phyloP scores from a whole-genome alignment of 2,113 vertebrate genomes.

The Peromyscus californicus region DNA sequence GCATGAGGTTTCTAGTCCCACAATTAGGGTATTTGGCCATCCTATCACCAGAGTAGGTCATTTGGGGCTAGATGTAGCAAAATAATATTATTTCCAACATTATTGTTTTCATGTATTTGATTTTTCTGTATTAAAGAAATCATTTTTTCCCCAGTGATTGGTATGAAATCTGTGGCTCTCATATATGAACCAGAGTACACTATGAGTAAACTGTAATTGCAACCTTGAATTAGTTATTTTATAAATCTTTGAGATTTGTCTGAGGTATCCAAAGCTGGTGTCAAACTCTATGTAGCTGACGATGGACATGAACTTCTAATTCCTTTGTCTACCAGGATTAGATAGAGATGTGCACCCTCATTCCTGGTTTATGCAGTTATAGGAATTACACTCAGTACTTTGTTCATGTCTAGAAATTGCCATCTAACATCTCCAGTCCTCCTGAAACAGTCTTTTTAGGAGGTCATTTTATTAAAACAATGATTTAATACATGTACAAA shows the following conservation, averaged over 20 bases:
- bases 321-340: neutral
- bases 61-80: neutral
- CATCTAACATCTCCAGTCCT: no score
- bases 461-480: neutral
- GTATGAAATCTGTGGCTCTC: fast-evolving
- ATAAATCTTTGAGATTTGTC: no score
- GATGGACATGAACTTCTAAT: no score
- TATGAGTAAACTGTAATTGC: fast-evolving
- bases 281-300: neutral
- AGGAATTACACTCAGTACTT: neutral
- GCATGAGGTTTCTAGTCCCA: no score
- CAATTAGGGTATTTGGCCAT: no score
- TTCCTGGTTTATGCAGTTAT: neutral
- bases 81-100: neutral
- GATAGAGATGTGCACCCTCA: neutral
- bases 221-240: neutral
- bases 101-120: fast-evolving
- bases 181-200: fast-evolving
- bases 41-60: no score
- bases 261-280: neutral
- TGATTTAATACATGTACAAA: neutral
- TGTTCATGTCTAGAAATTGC: neutral
- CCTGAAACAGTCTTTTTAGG: neutral
- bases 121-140: neutral
- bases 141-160: neutral